phyloP scores from a whole-genome alignment of 2,888 invertebrate genomes.

The Ochropleura plecta region DNA sequence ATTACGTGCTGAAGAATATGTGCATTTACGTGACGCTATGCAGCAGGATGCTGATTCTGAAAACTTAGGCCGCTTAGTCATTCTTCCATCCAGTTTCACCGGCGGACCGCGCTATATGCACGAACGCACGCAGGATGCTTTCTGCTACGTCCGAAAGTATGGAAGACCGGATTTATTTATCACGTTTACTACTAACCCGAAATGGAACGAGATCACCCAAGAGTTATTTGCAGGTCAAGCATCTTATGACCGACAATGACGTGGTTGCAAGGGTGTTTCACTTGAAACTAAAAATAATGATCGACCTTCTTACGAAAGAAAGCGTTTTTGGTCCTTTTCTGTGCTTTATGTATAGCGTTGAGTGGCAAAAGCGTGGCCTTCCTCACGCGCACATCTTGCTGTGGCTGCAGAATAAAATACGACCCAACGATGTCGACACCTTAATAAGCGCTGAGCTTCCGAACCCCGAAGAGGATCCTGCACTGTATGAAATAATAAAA shows the following conservation, averaged over 20 bases:
- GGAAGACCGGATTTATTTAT: no score
- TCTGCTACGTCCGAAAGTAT: no score
- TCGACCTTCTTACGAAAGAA: not conserved
- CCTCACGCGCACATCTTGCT: not conserved
- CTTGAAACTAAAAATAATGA: not conserved
- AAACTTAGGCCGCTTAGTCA: no score
- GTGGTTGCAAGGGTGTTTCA: not conserved
- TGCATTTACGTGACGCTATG: no score
- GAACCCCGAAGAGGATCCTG: no score
- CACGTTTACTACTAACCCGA: not conserved
- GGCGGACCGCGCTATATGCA: no score
- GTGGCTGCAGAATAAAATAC: not conserved
- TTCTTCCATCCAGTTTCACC: no score
- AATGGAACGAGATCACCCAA: not conserved
- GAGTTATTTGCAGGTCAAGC: not conserved
- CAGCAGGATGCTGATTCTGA: no score
- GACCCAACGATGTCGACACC: not conserved
- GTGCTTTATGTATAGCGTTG: not conserved
- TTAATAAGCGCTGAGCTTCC: conserved; percentile 8
- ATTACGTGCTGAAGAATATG: no score
- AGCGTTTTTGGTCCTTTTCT: not conserved
- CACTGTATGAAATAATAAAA: no score
- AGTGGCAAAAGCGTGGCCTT: conserved; percentile 23
- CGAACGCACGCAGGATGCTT: no score
- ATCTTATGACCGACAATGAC: not conserved